Percentiles rank a stretch among this genome's conserved stretches.
Evolutionary conservation across 2,797 vertebrate genomes (phyloP).

Genomic region (Channa striata): DNA sequence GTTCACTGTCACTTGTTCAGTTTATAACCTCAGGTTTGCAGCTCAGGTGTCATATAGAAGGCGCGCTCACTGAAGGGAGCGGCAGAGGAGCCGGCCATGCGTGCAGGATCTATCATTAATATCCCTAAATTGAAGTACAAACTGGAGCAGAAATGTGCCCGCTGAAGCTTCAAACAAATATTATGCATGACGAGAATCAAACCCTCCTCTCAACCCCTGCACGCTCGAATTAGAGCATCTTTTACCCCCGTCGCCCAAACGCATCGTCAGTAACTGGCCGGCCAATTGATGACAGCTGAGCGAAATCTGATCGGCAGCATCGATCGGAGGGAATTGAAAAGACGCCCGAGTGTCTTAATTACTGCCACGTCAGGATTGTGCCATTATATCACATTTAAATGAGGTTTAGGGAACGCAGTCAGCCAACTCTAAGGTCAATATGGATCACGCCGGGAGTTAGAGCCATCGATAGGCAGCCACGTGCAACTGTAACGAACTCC

Average conservation of each 20-base stretch:
- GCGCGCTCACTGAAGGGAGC: conserved; percentile 39
- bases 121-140: conserved; percentile 26
- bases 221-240: conserved; percentile 36
- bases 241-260: conserved; percentile 38
- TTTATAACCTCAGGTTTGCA: conserved; percentile 61
- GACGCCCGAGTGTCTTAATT: conserved; percentile 64
- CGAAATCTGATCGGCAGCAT: conserved; percentile 73
- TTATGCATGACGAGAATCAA: conserved; percentile 26
- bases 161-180: conserved; percentile 38
- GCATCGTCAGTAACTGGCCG: conserved; percentile 57
- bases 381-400: conserved; percentile 51
- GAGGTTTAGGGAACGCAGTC: conserved; percentile 24
- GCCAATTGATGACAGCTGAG: conserved; percentile 61
- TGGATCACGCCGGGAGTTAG: conserved; percentile 9
- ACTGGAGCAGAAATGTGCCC: conserved; percentile 15
- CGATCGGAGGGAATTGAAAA: conserved; percentile 58
- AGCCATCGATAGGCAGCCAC: neutral
- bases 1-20: conserved; percentile 60
- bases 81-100: conserved; percentile 28
- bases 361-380: conserved; percentile 48
- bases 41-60: conserved; percentile 48
- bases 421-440: conserved; percentile 24
- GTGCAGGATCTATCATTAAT: conserved; percentile 41
- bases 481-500: neutral
- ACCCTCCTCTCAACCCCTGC: conserved; percentile 17